Base-by-base conservation (phyloP, 2,113 vertebrate genomes). In the Corythornis madagascariensis region DNA sequence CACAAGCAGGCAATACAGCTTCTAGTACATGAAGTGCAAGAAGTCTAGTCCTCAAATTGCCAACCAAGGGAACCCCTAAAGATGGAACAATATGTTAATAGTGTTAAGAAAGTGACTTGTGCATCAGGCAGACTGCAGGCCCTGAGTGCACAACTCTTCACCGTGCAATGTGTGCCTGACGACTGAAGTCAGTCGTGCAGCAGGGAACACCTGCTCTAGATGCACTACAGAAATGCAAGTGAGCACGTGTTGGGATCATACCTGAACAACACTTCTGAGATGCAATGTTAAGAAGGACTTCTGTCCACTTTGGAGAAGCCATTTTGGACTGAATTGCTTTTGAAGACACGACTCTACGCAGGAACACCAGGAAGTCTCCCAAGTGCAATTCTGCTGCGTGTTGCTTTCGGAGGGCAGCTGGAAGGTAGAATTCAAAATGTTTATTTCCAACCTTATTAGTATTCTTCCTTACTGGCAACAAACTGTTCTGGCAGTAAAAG, bases 321-420 rank as follows among this genome's bases (percentile, higher is more conserved):
- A 99, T 99, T 97, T 99, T 99, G 88, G 99, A 99, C 87, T 99
- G 99, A 93, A 99, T 99, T 88, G 99, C 99, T 97, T 99, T 99
- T 84, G 99, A 99, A 79, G 99, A 99, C 28, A 99, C 99, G 31
- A 99, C 99, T 90, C 99, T 97, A 65, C 99, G 97, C 31, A 99
- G 97, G 92, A 99, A 99, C 92, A 99, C 99, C 33, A 99, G 97
- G 79, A 99, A 99, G 96, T 99, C 99, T 38, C 99, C 99, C 9
- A 99, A 97, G 85, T 99, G 99, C 10, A 99, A 92, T 96, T 99
- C 99, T 0, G 99, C 99, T 2, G 98, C 98, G 11, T 99, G 99
- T 72, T 99, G 99, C 87, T 98, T 99, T 19, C 99, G 98, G 59
- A 99, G 96, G 28, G 98, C 98, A 98, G 97, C 94, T 97, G 45